Percentiles rank a stretch among this genome's conserved stretches.
Conservation (phyloP, 2,888 invertebrate species). For the Deilephila elpenor region DNA sequence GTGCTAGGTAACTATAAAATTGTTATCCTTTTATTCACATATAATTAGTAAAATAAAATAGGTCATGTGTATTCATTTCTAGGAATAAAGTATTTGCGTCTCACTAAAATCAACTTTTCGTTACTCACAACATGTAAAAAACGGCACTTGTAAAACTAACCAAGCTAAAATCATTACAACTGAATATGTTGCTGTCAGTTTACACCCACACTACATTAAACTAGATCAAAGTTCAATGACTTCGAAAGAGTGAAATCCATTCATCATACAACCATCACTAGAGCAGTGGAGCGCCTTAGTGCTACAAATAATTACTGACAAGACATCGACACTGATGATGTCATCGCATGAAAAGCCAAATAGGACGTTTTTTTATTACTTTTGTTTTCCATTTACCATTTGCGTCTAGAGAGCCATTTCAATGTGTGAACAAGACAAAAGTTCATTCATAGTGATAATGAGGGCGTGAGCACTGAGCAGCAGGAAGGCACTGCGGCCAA, state of each 20-base stretch:
- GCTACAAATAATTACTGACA: conserved; percentile 68
- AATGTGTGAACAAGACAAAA: conserved; percentile 45
- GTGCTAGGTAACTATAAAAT: not conserved
- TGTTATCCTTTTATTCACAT: too few relatives aligned
- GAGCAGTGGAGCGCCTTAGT: conserved; percentile 64
- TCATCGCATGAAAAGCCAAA: conserved; percentile 61
- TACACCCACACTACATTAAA: conserved; percentile 70
- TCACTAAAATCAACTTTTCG: not conserved
- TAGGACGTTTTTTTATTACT: conserved; percentile 45
- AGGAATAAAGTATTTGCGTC: not conserved
- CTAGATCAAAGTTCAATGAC: conserved; percentile 80
- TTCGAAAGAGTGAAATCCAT: conserved; percentile 75
- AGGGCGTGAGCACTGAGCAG: conserved; percentile 61
- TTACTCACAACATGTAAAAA: conserved; percentile 16
- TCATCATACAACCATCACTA: conserved; percentile 73
- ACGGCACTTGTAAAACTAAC: conserved; percentile 38
- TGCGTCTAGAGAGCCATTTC: conserved; percentile 47
- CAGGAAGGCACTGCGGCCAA: conserved; percentile 73
- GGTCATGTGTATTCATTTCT: not conserved
- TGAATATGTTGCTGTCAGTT: conserved; percentile 61
- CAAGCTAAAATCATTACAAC: conserved; percentile 48
- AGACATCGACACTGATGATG: conserved; percentile 64
- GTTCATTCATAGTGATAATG: conserved; percentile 72
- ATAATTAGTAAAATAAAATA: too few relatives aligned
- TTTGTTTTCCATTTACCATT: conserved; percentile 47